phyloP scores from a whole-genome alignment of 2,113 vertebrate species.

The Lagopus muta region DNA sequence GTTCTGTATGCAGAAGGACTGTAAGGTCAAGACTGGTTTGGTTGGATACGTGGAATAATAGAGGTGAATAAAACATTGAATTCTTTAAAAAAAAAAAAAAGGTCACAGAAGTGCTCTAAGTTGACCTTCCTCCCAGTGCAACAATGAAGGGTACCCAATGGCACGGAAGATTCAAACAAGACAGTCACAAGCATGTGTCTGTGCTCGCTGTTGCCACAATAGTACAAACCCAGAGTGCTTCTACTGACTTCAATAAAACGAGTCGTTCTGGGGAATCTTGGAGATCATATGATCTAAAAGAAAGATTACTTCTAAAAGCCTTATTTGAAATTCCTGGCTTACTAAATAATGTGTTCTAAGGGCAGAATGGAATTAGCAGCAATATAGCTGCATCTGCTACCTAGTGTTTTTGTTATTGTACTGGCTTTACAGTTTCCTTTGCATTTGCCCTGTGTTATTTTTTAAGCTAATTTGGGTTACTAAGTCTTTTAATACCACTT shows the following conservation, averaged over 20 bases:
- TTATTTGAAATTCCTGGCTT: background rate
- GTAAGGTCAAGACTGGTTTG: background rate
- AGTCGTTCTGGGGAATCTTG: background rate
- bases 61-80: background rate
- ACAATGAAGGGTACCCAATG: background rate
- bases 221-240: background rate
- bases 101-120: fast-evolving
- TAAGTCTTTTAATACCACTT: background rate
- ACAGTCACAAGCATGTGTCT: fast-evolving
- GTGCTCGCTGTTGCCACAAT: fast-evolving
- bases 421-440: background rate
- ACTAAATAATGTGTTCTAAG: background rate
- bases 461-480: background rate
- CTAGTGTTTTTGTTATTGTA: background rate
- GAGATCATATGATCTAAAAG: background rate
- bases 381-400: background rate
- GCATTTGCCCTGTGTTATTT: background rate
- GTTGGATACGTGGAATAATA: background rate
- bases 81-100: background rate
- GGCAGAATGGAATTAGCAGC: background rate
- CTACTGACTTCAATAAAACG: background rate
- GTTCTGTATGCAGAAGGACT: background rate
- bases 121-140: background rate
- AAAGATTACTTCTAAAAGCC: background rate
- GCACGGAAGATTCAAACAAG: background rate